phyloP scores from a whole-genome alignment of 2,797 vertebrate genomes.

The Cichlasoma orientale region DNA sequence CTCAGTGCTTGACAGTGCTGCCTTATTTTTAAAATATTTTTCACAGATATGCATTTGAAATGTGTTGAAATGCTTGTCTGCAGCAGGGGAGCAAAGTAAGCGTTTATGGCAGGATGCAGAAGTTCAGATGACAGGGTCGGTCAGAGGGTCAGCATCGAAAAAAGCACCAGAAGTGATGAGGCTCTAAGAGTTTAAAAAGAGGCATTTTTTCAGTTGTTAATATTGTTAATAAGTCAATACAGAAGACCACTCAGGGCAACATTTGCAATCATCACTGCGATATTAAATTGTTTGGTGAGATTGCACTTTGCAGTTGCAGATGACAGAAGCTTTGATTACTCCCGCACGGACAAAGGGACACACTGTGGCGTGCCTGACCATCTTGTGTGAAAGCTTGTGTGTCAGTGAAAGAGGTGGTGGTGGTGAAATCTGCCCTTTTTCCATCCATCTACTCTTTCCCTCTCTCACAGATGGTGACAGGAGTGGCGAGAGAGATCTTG shows the following conservation, averaged over 20 bases:
- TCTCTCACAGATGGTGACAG: conserved; percentile 72
- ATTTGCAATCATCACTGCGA: neutral
- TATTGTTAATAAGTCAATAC: neutral
- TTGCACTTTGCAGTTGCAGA: conserved; percentile 4
- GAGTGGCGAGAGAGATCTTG: conserved; percentile 79
- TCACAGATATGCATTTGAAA: conserved; percentile 8
- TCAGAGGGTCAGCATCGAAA: neutral
- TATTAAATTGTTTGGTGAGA: conserved; percentile 7
- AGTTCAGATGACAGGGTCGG: conserved; percentile 17
- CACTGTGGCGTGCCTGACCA: conserved; percentile 33
- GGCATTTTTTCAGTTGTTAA: neutral
- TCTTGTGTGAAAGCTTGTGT: conserved; percentile 63
- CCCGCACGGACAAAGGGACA: conserved; percentile 11
- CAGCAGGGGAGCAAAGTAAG: conserved; percentile 27
- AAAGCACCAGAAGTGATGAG: neutral
- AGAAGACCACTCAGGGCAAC: neutral
- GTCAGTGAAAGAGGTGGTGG: conserved; percentile 73
- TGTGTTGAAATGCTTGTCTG: conserved; percentile 8
- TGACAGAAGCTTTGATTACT: conserved; percentile 47
- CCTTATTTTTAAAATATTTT: neutral
- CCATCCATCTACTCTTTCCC: conserved; percentile 76
- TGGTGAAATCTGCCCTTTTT: conserved; percentile 77
- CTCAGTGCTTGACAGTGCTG: neutral
- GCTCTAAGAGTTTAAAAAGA: neutral
- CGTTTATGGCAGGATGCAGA: conserved; percentile 15